Conservation (phyloP, 2,888 invertebrate genomes). For the Celastrina argiolus region DNA sequence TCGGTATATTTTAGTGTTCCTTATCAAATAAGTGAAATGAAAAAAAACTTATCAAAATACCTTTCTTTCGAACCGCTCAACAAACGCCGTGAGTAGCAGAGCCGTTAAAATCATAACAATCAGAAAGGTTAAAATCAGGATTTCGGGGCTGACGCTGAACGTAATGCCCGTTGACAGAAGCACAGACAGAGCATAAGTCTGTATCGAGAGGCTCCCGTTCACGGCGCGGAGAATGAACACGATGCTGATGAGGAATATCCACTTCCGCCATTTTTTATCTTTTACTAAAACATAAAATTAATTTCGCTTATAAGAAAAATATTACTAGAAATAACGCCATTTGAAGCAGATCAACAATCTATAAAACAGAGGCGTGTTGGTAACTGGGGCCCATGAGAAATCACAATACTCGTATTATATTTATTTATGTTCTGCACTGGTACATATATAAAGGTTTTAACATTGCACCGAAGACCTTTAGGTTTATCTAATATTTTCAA, state of each 20-base stretch:
- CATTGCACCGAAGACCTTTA: too few relatives aligned
- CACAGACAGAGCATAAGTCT: neutral
- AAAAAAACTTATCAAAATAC: neutral
- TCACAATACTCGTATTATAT: too few relatives aligned
- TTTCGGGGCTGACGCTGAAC: conserved; percentile 14
- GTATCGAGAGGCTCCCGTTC: conserved; percentile 3
- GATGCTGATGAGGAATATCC: neutral
- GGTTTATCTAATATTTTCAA: too few relatives aligned
- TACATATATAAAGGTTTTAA: too few relatives aligned
- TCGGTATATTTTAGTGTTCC: too few relatives aligned
- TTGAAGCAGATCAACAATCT: too few relatives aligned
- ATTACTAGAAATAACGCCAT: neutral
- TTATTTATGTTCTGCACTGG: too few relatives aligned
- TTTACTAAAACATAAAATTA: neutral
- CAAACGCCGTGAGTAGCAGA: neutral
- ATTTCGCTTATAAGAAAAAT: neutral
- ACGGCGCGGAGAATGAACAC: neutral
- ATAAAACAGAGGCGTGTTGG: too few relatives aligned
- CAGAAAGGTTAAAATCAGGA: neutral
- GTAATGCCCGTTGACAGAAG: neutral
- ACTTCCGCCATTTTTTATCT: neutral
- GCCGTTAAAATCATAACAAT: conserved; percentile 9
- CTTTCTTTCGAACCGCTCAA: conserved; percentile 14
- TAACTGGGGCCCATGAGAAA: too few relatives aligned
- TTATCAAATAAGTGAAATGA: too few relatives aligned